These are phyloP conservation scores for Caenorhabditis elegans DNA, from an alignment of 1,140 invertebrate species.

Conservation along the genomic window DNA sequence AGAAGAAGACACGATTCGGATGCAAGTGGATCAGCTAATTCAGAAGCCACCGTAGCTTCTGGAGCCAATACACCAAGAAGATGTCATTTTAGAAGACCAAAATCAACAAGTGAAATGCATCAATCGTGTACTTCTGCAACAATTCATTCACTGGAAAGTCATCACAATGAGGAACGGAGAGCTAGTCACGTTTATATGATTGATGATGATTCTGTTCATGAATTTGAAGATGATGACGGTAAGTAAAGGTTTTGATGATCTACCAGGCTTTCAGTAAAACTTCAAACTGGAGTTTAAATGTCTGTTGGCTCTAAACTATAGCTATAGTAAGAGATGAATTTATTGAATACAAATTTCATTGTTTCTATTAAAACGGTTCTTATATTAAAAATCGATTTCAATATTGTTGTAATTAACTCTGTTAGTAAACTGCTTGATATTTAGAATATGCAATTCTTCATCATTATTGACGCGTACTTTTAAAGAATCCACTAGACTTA, in stretches of 20 bases:
- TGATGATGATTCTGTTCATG: conserved; percentile 63
- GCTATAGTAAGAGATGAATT: no score
- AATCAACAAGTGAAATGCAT: conserved; percentile 51
- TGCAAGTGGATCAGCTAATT: conserved; percentile 53
- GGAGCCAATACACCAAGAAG: conserved; percentile 41
- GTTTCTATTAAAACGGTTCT: no score
- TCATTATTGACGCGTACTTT: no score
- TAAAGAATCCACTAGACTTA: no score
- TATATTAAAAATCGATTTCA: no score
- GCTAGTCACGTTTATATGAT: conserved; percentile 62
- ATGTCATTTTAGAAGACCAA: conserved; percentile 44
- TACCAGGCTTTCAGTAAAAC: no score
- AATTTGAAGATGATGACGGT: conserved; percentile 64
- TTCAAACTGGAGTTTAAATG: no score
- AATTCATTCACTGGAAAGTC: conserved; percentile 56
- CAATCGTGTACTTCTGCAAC: conserved; percentile 60
- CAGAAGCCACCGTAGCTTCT: conserved; percentile 58
- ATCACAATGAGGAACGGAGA: conserved; percentile 45
- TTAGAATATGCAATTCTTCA: no score
- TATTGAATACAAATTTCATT: no score
- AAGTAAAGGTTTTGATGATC: not conserved
- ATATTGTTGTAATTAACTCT: no score
- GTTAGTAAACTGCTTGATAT: no score
- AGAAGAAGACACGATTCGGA: conserved; percentile 50
- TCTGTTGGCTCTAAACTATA: no score